Base-by-base conservation (phyloP, 2,888 invertebrate species). In the Drosophila nigritarsus region DNA sequence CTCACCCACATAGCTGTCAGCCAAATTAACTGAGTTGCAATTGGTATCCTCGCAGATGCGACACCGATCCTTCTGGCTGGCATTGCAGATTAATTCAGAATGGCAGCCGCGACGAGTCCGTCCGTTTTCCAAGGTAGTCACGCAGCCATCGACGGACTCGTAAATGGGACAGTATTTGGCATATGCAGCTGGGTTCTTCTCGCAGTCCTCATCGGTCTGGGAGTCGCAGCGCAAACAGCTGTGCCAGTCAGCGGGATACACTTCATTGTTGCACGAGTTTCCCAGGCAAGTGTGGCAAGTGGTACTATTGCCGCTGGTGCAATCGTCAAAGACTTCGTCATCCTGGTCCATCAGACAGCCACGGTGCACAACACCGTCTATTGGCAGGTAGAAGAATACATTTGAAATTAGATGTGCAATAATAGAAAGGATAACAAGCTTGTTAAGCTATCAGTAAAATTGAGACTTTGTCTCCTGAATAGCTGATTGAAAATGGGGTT, bases 211-310 rank as follows among this genome's bases (percentile, higher is more conserved):
- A 27, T 89, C 88, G 3, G 42, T 58, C 18, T 48, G 51, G 24
- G 92, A 91, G 24, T 91, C 83, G 63, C 92, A 92, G 18, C 80
- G 87, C 42, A 89, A 54, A 18, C 92, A 92, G 29, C 80, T 82
- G 2, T 78, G 80, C 72, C 92, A 91, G 32, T 88, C 78, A 3
- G 73, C 59, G 1, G 92, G 92, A n/a, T 78, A 90, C 0, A 90
- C 24, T 18, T 75, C 64, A 0, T 29, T 71, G 59, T 92, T 92
- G 71, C 92, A 92, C 3, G 78, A 73, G 2, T 51, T 5, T 45
- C 51, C 55, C 38, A 18, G 34, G 53, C 92, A 92, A 0, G 82
- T 13, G 13, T 76, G 61, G 58, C 92, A 92, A 18, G 62, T 78
- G 20, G 45, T 3, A 56, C 83, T 84, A 7, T 29, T 42, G 24